A percentile compares a stretch with the other conserved stretches of the same genome.
Conservation (phyloP, 2,888 invertebrate genomes). For the Rhagonycha fulva region DNA sequence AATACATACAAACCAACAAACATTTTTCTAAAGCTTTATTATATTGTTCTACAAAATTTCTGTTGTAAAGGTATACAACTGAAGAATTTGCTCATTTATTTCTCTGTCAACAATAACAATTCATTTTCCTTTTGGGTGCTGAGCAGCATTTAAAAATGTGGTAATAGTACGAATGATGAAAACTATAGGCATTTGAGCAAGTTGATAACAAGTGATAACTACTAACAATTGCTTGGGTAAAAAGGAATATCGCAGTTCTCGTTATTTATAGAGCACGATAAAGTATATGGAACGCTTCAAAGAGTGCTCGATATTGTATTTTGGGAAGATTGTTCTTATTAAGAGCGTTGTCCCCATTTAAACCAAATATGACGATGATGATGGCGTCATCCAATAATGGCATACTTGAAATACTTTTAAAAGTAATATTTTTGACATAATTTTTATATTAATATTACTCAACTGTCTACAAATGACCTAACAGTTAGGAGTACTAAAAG, state of each 20-base stretch:
- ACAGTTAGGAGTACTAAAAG: no score
- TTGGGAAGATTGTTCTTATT: no score
- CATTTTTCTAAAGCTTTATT: slow-evolving; percentile 11
- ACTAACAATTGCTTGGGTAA: neutral
- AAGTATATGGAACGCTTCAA: neutral
- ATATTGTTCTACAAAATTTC: slow-evolving; percentile 11
- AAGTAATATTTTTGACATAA: no score
- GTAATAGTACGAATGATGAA: neutral
- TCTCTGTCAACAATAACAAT: slow-evolving; percentile 5
- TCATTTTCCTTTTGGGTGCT: neutral
- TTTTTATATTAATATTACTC: no score
- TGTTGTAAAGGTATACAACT: slow-evolving; percentile 5
- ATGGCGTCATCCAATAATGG: no score
- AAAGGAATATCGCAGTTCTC: neutral
- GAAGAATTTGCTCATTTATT: slow-evolving; percentile 12
- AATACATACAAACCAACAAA: slow-evolving; percentile 7
- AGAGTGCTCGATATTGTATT: neutral
- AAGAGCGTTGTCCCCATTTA: no score
- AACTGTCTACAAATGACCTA: no score
- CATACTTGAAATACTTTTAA: no score
- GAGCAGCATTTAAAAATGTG: neutral
- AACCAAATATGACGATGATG: no score
- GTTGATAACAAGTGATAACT: neutral
- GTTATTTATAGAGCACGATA: neutral
- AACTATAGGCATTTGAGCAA: neutral